Evolutionary conservation across 2,797 vertebrate genomes (phyloP).

Genomic region (Rhinella marina): DNA sequence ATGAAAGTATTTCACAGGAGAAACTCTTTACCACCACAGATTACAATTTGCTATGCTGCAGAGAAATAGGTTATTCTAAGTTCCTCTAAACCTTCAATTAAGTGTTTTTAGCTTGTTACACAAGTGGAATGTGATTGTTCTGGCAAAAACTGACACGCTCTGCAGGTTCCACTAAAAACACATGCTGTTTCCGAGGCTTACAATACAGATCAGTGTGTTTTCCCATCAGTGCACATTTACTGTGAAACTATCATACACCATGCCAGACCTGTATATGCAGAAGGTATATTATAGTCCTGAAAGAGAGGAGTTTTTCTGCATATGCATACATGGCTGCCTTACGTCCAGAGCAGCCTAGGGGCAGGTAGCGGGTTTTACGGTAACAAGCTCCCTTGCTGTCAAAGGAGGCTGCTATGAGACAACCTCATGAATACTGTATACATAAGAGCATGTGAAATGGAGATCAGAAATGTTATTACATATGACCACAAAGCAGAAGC

Average conservation of each 20-base stretch:
- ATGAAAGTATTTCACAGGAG: too few relatives aligned
- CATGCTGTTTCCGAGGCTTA: not conserved
- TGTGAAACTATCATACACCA: not conserved
- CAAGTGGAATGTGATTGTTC: not conserved
- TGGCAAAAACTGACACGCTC: not conserved
- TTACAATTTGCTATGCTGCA: not conserved
- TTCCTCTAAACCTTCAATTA: not conserved
- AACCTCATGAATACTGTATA: not conserved
- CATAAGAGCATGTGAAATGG: not conserved
- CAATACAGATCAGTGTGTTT: constrained; percentile 21
- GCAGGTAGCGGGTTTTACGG: not conserved
- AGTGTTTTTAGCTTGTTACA: constrained; percentile 5
- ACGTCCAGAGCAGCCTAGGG: not conserved
- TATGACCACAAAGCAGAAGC: not conserved
- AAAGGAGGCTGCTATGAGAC: not conserved
- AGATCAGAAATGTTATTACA: constrained; percentile 2
- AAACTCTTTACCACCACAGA: not conserved
- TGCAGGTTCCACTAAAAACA: not conserved
- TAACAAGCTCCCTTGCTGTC: not conserved
- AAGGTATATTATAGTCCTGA: not conserved
- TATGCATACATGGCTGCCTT: constrained; percentile 29
- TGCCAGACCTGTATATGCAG: not conserved
- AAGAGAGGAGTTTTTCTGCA: not conserved
- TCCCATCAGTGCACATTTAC: constrained; percentile 6
- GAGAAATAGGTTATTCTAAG: not conserved